A percentile compares a stretch with the other conserved stretches of the same genome.
These are phyloP conservation scores for Aricia artaxerxes DNA, from an alignment of 2,888 invertebrate species.

Conservation along the genomic window DNA sequence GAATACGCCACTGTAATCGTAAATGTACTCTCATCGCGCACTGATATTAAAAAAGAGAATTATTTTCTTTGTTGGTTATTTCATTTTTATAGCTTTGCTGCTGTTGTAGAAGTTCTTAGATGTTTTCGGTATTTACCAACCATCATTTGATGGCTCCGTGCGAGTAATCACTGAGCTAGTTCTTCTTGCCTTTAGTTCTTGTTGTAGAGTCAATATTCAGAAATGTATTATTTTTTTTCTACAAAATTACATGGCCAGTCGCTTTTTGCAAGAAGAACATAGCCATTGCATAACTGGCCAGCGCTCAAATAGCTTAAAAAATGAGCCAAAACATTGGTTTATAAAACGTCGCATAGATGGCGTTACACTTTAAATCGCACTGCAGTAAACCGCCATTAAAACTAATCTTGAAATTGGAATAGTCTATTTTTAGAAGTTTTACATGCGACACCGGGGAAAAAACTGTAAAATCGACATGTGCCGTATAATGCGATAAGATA, in stretches of 20 bases:
- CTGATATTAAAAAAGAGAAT: slow-evolving; percentile 31
- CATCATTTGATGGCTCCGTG: too few relatives aligned
- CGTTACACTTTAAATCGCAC: neutral
- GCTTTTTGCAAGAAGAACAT: too few relatives aligned
- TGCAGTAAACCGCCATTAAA: neutral
- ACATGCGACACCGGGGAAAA: neutral
- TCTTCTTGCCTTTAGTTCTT: too few relatives aligned
- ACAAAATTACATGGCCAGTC: too few relatives aligned
- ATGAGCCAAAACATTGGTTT: neutral
- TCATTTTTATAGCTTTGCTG: slow-evolving; percentile 6
- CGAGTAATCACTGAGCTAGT: too few relatives aligned
- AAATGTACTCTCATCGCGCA: slow-evolving; percentile 40
- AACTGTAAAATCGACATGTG: neutral
- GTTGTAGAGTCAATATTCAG: too few relatives aligned
- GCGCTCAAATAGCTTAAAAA: too few relatives aligned
- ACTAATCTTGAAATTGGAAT: neutral
- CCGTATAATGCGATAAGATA: slow-evolving; percentile 37
- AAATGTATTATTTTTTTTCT: too few relatives aligned
- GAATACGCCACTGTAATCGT: slow-evolving; percentile 37
- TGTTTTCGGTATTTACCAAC: neutral
- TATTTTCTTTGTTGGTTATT: neutral
- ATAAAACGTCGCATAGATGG: neutral
- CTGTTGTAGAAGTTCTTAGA: neutral
- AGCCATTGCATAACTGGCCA: too few relatives aligned
- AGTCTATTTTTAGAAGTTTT: neutral